phyloP scores from a whole-genome alignment of 1,140 invertebrate species.

The Papilio xuthus region DNA sequence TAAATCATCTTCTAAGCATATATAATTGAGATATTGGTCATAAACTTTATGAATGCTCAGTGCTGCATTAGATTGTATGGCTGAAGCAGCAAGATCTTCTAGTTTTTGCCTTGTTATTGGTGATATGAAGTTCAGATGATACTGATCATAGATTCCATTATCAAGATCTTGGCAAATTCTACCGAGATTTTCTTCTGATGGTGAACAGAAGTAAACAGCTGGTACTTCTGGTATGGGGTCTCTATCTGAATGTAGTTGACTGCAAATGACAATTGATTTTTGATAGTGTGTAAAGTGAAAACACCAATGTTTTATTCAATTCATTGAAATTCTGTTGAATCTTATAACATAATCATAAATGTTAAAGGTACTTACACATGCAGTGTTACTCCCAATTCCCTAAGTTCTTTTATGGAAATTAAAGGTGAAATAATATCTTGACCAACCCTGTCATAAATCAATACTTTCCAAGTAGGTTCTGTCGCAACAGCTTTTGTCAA shows the following conservation, averaged over 20 bases:
- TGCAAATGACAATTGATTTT: constrained; percentile 65
- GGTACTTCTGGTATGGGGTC: constrained; percentile 99
- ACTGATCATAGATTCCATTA: constrained; percentile 96
- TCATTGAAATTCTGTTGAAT: neutral
- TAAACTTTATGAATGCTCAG: constrained; percentile 96
- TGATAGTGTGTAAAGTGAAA: neutral
- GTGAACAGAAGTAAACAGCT: constrained; percentile 98
- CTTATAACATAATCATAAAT: neutral
- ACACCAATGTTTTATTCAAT: neutral
- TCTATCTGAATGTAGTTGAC: constrained; percentile 95
- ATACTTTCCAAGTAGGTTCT: constrained; percentile 97
- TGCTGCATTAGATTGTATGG: constrained; percentile 93
- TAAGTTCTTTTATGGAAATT: constrained; percentile 96
- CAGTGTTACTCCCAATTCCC: constrained; percentile 97
- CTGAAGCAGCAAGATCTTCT: constrained; percentile 96
- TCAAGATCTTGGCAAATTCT: constrained; percentile 96
- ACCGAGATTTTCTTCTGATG: constrained; percentile 98
- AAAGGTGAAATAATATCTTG: constrained; percentile 99
- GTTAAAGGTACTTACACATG: constrained; percentile 90
- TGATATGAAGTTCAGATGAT: constrained; percentile 99
- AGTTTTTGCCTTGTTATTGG: constrained; percentile 96
- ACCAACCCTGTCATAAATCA: constrained; percentile 97
- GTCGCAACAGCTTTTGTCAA: constrained; percentile 87
- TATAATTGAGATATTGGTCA: constrained; percentile 99
- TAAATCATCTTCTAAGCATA: constrained; percentile 98